Base-by-base conservation (phyloP, 2,888 invertebrate genomes). In the Merodon equestris region DNA sequence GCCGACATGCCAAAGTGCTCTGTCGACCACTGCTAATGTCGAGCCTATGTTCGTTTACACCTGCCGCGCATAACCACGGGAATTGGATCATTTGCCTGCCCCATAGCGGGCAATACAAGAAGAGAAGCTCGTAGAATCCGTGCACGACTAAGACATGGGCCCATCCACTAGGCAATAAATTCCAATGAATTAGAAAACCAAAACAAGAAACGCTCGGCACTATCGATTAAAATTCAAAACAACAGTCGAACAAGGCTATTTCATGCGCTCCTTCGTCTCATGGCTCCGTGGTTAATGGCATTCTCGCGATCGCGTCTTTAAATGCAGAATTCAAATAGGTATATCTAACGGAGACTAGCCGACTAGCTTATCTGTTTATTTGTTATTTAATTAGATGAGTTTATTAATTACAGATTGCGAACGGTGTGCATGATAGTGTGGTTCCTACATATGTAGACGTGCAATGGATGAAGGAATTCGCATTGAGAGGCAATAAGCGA, bases 351-450 rank as follows among this genome's bases (percentile, higher is more conserved):
- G 34, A 38, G 47, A 36, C 44, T 19, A 34, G 53, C 18, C 44
- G 42, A n/a, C 51, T 19, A 18, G 58, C 50, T 56, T 63, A 53
- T 60, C 53, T 40, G 27, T 48, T 63, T 58, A 40, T 53, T 42
- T 50, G 73, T 79, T 68, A 74, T 79, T 79, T 74, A 79, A 74
- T 74, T 79, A 79, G 79, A 74, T 74, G 70, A 73, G 74, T 70
- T 64, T 70, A 74, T 73, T 79, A 79, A 79, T 79, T 70, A 70
- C 63, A 57, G 72, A 50, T 64, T 70, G 68, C 74, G 50, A 66
- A 58, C 56, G 58, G 44, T 38, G 14, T n/a, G 38, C 44, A 57
- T 27, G 27, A 27, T 27, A 27, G 27, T 7, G 27, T 27, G 7
- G 27, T 27, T 7, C 27, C 3, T 27, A 27, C 51, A 14, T 19